Evolutionary conservation across 2,888 invertebrate genomes (phyloP).

Genomic region (Alcis repandata): DNA sequence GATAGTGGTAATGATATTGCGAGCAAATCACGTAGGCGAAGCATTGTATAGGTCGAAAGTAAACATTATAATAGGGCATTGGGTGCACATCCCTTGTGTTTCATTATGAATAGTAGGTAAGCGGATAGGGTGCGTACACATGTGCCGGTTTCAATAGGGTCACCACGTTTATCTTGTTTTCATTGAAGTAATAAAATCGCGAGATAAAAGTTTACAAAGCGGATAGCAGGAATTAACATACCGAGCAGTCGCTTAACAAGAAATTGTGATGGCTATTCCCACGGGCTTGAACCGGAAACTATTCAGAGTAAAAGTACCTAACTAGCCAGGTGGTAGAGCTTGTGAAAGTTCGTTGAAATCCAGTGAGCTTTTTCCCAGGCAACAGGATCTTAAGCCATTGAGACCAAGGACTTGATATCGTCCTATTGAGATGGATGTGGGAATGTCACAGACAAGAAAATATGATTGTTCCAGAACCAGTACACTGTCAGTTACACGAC

Average conservation of each 20-base stretch:
- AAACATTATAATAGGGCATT: slow-evolving; percentile 49
- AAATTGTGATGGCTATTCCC: slow-evolving; percentile 5
- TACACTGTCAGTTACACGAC: no score
- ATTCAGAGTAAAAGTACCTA: slow-evolving; percentile 13
- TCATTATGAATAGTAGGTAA: slow-evolving; percentile 79
- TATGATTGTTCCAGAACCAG: neutral
- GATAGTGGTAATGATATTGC: slow-evolving; percentile 21
- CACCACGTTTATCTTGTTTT: slow-evolving; percentile 9
- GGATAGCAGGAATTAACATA: slow-evolving; percentile 3
- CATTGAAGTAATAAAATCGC: neutral
- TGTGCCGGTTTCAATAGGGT: slow-evolving; percentile 18
- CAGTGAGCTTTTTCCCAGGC: neutral
- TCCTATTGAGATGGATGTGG: neutral
- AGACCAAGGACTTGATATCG: neutral
- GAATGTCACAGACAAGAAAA: neutral
- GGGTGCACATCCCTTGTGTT: slow-evolving; percentile 56
- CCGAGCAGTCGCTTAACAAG: neutral
- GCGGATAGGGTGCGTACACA: slow-evolving; percentile 76
- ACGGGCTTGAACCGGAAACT: slow-evolving; percentile 12
- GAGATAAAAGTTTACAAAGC: neutral
- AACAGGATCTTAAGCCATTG: neutral
- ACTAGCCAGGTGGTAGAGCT: slow-evolving; percentile 44
- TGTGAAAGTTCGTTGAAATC: neutral
- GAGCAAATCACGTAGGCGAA: slow-evolving; percentile 37
- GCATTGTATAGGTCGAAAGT: slow-evolving; percentile 37